These are phyloP conservation scores for Tragelaphus imberbis DNA, from an alignment of 2,113 vertebrate genomes.

Conservation along the genomic window DNA sequence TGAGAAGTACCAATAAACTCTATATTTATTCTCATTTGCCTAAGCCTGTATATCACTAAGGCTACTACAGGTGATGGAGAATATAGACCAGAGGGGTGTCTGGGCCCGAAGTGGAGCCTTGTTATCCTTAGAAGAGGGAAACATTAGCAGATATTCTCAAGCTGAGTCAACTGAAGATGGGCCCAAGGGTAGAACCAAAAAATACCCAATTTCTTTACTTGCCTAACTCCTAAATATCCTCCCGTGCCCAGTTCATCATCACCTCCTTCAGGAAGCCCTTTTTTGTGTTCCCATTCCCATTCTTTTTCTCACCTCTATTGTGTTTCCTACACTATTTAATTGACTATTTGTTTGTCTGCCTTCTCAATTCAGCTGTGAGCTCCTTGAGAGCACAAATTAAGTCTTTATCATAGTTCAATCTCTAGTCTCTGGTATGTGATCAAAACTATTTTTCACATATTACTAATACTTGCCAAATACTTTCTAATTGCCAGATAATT, in stretches of 20 bases:
- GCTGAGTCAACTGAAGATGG: not conserved
- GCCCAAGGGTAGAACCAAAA: not conserved
- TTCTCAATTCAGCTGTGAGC: not conserved
- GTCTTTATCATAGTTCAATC: not conserved
- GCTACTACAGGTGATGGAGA: not conserved
- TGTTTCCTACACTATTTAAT: not conserved
- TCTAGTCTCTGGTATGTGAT: not conserved
- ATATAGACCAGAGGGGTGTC: not conserved
- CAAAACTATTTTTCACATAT: not conserved
- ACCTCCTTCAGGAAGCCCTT: not conserved
- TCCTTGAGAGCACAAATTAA: not conserved
- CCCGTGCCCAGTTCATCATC: not conserved
- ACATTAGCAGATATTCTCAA: not conserved
- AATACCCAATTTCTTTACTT: not conserved
- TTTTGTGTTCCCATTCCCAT: not conserved
- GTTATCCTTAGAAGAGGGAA: not conserved
- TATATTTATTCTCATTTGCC: not conserved
- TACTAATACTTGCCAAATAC: not conserved
- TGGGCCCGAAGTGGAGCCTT: not conserved
- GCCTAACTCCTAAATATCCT: not conserved
- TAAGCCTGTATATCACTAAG: not conserved
- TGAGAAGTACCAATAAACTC: not conserved
- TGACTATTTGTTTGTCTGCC: not conserved
- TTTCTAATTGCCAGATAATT: constrained; percentile 1
- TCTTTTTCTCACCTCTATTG: not conserved